Percentiles rank a stretch among this genome's conserved stretches.
Evolutionary conservation across 2,888 invertebrate species (phyloP).

Genomic region (Leucophenga maculata): DNA sequence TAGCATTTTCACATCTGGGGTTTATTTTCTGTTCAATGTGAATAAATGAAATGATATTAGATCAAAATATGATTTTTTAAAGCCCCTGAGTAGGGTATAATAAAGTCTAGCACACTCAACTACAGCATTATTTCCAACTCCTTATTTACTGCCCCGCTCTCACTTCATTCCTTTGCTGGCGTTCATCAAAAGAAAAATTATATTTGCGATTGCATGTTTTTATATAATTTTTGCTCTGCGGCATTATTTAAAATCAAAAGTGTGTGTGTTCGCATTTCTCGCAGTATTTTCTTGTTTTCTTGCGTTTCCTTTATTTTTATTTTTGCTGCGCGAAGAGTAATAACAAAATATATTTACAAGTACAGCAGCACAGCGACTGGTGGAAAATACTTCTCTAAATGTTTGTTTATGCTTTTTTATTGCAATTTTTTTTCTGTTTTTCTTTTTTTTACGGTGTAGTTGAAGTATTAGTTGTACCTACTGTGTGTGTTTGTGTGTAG

Average conservation of each 20-base stretch:
- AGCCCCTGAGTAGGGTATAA: no score
- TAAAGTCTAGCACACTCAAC: no score
- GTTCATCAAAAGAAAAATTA: not conserved
- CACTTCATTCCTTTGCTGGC: no score
- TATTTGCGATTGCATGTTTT: slow-evolving; percentile 15
- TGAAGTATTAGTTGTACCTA: not conserved
- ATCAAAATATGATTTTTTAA: not conserved
- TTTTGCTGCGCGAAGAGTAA: not conserved
- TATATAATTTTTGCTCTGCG: slow-evolving; percentile 20
- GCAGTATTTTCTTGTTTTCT: not conserved
- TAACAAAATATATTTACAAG: not conserved
- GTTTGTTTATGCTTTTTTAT: slow-evolving; percentile 15
- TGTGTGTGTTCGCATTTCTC: slow-evolving; percentile 1
- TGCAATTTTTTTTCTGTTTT: not conserved
- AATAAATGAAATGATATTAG: no score
- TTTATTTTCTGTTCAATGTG: no score
- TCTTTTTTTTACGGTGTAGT: not conserved
- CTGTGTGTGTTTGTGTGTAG: not conserved
- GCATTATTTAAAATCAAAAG: slow-evolving; percentile 23
- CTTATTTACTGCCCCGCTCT: no score
- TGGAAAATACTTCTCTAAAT: not conserved
- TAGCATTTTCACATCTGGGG: no score
- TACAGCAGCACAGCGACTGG: not conserved
- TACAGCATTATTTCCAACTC: no score
- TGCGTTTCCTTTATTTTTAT: not conserved